These are phyloP conservation scores for Cettia cetti DNA, from an alignment of 2,113 vertebrate genomes.

Conservation along the genomic window DNA sequence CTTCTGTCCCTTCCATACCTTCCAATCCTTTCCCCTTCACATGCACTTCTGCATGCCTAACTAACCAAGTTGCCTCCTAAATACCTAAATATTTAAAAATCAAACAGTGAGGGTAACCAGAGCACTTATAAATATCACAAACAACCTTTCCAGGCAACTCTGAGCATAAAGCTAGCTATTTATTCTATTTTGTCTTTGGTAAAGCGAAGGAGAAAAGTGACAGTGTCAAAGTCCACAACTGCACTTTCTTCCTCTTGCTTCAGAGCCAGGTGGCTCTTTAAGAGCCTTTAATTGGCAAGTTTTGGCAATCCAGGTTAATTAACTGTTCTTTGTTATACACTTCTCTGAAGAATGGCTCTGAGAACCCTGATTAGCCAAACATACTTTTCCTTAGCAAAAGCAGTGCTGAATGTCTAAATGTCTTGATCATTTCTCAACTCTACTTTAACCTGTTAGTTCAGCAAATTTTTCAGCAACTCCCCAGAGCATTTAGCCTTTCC, in stretches of 20 bases:
- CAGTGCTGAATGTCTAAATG: not conserved
- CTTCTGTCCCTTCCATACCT: not conserved
- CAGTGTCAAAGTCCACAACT: constrained; percentile 35
- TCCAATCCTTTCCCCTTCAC: not conserved
- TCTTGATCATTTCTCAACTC: not conserved
- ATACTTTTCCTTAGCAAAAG: not conserved
- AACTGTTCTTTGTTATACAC: not conserved
- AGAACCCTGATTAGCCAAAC: not conserved
- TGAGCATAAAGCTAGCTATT: not conserved
- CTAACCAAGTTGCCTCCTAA: not conserved
- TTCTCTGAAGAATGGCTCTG: not conserved
- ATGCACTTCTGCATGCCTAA: not conserved
- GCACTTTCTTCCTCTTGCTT: not conserved
- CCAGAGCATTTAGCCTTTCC: not conserved
- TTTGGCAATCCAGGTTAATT: constrained; percentile 28
- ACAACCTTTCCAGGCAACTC: not conserved
- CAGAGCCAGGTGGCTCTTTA: constrained; percentile 27
- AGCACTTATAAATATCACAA: constrained; percentile 33
- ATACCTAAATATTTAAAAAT: not conserved
- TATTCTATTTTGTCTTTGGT: not conserved
- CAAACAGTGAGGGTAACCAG: not conserved
- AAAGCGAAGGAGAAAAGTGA: not conserved
- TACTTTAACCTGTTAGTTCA: not conserved
- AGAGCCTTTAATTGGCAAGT: not conserved
- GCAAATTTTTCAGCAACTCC: not conserved